A percentile compares a stretch with the other conserved stretches of the same genome.
These are phyloP conservation scores for Cyanistes caeruleus DNA, from an alignment of 2,113 vertebrate species.

Conservation along the genomic window DNA sequence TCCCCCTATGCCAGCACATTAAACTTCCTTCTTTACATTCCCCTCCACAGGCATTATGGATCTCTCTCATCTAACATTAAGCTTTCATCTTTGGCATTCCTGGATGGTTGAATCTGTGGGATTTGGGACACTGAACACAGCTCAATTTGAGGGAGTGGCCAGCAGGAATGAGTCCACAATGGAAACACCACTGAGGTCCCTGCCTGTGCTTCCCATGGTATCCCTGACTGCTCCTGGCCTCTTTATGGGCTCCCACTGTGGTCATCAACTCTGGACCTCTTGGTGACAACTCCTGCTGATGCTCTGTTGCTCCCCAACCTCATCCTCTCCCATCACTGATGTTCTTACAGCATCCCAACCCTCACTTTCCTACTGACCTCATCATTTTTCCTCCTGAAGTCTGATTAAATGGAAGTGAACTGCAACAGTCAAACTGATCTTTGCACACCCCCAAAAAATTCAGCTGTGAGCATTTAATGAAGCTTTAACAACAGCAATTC, in stretches of 20 bases:
- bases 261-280: accelerated
- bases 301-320: neutral
- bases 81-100: accelerated
- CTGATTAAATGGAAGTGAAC: neutral
- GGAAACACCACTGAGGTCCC: neutral
- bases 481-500: neutral
- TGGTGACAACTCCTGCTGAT: neutral
- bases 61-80: neutral
- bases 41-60: accelerated
- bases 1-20: neutral
- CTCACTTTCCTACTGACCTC: neutral
- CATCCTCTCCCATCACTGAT: neutral
- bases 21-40: neutral
- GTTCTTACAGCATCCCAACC: neutral
- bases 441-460: neutral
- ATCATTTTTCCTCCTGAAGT: neutral
- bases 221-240: neutral
- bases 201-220: neutral
- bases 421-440: neutral
- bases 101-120: neutral
- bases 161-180: accelerated
- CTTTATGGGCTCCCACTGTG: accelerated
- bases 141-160: neutral
- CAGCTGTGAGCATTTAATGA: neutral
- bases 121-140: neutral